Conservation (phyloP, 2,888 invertebrate genomes). For the Temnothorax unifasciatus region DNA sequence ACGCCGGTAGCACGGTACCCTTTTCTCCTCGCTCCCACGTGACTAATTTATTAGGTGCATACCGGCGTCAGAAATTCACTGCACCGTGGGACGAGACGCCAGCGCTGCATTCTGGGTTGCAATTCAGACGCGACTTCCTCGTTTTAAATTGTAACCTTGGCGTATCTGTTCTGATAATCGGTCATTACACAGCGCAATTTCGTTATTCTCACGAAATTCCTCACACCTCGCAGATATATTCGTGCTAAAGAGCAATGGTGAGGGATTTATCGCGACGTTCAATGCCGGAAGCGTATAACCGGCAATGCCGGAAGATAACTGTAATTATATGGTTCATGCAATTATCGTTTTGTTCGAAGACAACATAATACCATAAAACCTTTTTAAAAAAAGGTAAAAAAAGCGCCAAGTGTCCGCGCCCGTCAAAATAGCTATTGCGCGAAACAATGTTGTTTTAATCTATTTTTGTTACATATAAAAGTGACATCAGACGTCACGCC, state of each 20-base stretch:
- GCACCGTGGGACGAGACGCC: slow-evolving; percentile 52
- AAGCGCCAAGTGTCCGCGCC: too few species aligned
- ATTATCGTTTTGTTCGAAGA: slow-evolving; percentile 14
- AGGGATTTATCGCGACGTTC: slow-evolving; percentile 43
- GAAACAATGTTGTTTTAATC: too few species aligned
- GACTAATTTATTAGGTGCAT: slow-evolving; percentile 59
- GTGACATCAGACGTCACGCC: too few species aligned
- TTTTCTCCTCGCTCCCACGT: slow-evolving; percentile 54
- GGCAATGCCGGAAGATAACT: slow-evolving; percentile 20
- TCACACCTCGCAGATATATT: slow-evolving; percentile 41
- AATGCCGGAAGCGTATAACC: slow-evolving; percentile 27
- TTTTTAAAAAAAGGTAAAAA: too few species aligned
- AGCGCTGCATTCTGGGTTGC: slow-evolving; percentile 36
- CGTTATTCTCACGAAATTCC: slow-evolving; percentile 51
- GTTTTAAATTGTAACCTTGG: slow-evolving; percentile 54
- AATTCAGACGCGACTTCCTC: slow-evolving; percentile 48
- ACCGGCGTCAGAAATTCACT: slow-evolving; percentile 48
- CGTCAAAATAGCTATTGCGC: too few species aligned
- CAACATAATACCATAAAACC: neutral
- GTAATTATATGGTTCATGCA: slow-evolving; percentile 22
- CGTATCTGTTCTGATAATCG: slow-evolving; percentile 58
- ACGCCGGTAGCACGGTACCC: slow-evolving; percentile 46
- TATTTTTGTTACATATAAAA: too few species aligned
- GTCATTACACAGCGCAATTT: slow-evolving; percentile 42
- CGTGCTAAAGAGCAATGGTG: slow-evolving; percentile 1